Evolutionary conservation across 2,113 vertebrate species (phyloP).

Genomic region (Anthoscopus minutus): DNA sequence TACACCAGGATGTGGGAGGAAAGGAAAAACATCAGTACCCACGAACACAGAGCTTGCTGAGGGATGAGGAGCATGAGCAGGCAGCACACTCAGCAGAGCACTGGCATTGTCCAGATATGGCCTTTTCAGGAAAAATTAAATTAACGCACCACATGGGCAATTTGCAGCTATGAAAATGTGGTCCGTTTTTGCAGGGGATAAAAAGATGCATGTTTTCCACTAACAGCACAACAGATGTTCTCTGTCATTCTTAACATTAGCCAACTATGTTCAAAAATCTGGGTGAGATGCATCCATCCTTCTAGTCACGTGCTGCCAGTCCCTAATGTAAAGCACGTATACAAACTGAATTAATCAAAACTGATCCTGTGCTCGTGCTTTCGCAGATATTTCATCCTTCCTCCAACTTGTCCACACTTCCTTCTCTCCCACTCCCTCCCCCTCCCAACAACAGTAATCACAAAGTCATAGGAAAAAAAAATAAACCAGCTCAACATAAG

Average conservation of each 20-base stretch:
- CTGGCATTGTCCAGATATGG: neutral
- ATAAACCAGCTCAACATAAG: neutral
- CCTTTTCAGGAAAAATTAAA: neutral
- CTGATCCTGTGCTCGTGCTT: neutral
- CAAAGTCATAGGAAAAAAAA: neutral
- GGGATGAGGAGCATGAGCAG: neutral
- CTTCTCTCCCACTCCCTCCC: slow-evolving; percentile 14
- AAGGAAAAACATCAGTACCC: neutral
- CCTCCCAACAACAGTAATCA: neutral
- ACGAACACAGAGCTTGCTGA: neutral
- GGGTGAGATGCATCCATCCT: neutral
- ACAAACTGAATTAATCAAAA: neutral
- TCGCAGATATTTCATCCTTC: neutral
- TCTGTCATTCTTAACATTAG: neutral
- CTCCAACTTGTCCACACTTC: neutral
- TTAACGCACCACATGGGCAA: neutral
- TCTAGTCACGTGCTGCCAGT: neutral
- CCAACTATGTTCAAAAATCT: neutral
- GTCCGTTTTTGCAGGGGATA: neutral
- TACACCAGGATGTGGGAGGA: neutral
- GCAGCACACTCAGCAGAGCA: neutral
- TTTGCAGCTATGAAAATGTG: neutral
- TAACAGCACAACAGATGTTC: neutral
- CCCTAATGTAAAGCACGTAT: neutral
- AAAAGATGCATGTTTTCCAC: neutral